These are phyloP conservation scores for Helleia helle DNA, from an alignment of 2,888 invertebrate genomes.

Conservation along the genomic window DNA sequence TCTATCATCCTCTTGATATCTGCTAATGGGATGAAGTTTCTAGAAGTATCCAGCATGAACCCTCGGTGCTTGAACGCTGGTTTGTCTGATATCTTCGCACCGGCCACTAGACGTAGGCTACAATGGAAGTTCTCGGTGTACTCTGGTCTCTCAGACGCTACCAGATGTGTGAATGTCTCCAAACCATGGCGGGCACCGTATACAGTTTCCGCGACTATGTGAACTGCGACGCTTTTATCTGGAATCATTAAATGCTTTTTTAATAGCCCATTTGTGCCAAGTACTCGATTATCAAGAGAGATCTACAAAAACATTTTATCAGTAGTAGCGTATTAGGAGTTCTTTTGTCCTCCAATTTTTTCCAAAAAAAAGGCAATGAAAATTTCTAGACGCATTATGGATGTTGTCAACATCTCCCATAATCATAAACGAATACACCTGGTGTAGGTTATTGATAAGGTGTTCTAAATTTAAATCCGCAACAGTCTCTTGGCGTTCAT, in stretches of 20 bases:
- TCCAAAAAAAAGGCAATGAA: no score
- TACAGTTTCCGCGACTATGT: slow-evolving; percentile 74
- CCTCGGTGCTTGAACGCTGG: slow-evolving; percentile 91
- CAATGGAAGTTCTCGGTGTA: slow-evolving; percentile 37
- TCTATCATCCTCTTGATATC: slow-evolving; percentile 83
- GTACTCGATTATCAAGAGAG: no score
- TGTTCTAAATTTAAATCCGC: not conserved
- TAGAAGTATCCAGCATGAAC: slow-evolving; percentile 88
- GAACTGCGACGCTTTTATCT: slow-evolving; percentile 66
- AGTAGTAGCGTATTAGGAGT: no score
- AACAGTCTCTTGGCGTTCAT: no score
- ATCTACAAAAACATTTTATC: no score
- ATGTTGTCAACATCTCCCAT: no score
- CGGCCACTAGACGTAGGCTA: slow-evolving; percentile 75
- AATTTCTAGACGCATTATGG: no score
- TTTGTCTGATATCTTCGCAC: slow-evolving; percentile 80
- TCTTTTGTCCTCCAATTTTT: no score
- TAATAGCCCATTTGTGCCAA: no score
- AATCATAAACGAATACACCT: no score
- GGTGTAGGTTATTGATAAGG: not conserved
- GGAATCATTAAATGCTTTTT: slow-evolving; percentile 11
- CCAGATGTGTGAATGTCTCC: slow-evolving; percentile 83
- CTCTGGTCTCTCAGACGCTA: slow-evolving; percentile 45
- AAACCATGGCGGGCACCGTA: slow-evolving; percentile 85
- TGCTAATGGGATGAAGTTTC: slow-evolving; percentile 86